phyloP scores from a whole-genome alignment of 2,888 invertebrate species.

The Augiades crinisus region DNA sequence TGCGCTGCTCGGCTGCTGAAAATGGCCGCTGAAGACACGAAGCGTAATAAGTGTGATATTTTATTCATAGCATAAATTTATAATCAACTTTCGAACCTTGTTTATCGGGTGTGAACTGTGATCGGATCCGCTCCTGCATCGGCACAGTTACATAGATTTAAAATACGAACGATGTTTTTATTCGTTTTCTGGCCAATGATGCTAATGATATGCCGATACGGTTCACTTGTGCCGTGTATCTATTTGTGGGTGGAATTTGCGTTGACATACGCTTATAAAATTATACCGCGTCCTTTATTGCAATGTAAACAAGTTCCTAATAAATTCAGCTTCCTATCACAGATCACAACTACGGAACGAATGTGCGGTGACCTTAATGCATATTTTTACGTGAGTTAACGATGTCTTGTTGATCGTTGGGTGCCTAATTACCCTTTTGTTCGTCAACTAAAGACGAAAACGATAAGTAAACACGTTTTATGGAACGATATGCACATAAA shows the following conservation, averaged over 20 bases:
- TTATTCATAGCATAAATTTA: conserved; percentile 17
- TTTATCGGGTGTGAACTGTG: neutral
- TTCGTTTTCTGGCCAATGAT: conserved; percentile 17
- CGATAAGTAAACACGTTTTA: conserved; percentile 5
- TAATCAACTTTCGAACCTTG: conserved; percentile 21
- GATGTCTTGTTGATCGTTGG: conserved; percentile 19
- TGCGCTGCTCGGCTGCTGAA: conserved; percentile 21
- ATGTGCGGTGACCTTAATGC: conserved; percentile 19
- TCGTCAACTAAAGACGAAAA: conserved; percentile 11
- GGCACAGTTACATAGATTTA: conserved; percentile 27
- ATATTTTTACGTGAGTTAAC: conserved; percentile 25
- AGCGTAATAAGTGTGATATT: conserved; percentile 8
- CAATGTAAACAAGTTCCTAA: conserved; percentile 18
- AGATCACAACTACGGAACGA: conserved; percentile 13
- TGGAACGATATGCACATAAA: neutral
- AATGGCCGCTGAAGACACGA: conserved; percentile 30
- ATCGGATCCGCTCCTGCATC: conserved; percentile 13
- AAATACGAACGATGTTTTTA: conserved; percentile 23
- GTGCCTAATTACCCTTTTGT: conserved; percentile 28
- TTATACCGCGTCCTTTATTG: conserved; percentile 8
- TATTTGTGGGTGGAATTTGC: conserved; percentile 5
- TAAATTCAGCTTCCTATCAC: conserved; percentile 16
- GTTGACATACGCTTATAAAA: conserved; percentile 5
- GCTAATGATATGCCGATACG: conserved; percentile 11
- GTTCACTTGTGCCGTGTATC: conserved; percentile 12